These are phyloP conservation scores for Zootermopsis nevadensis DNA, from an alignment of 2,888 invertebrate genomes.

Conservation along the genomic window DNA sequence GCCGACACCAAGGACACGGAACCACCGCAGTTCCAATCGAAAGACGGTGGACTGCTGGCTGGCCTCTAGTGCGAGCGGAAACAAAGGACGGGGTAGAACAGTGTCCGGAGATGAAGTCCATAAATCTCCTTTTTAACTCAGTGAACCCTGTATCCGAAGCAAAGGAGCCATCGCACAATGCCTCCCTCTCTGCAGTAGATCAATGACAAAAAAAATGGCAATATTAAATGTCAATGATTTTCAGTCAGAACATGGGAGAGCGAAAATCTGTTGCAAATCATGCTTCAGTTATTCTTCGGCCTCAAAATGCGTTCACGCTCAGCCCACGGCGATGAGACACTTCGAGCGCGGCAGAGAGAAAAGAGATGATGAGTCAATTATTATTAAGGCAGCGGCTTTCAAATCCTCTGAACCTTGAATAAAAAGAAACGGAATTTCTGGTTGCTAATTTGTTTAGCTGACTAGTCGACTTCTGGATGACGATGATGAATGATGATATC, in stretches of 20 bases:
- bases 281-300: neutral
- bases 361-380: neutral
- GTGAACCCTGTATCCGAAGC: neutral
- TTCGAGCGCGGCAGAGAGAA: neutral
- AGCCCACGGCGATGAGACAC: neutral
- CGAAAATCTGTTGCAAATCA: neutral
- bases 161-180: neutral
- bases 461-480: neutral
- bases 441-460: conserved; percentile 14
- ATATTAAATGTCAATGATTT: neutral
- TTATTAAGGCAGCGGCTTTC: neutral
- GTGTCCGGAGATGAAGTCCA: neutral
- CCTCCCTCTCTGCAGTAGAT: neutral
- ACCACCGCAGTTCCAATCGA: neutral
- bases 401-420: neutral
- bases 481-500: conserved; percentile 1
- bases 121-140: neutral
- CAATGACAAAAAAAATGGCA: neutral
- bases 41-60: neutral
- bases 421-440: neutral
- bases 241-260: neutral
- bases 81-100: neutral
- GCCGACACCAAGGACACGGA: conserved; percentile 46
- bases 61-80: neutral
- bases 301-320: no score